Percentiles rank a stretch among this genome's conserved stretches.
phyloP scores from a whole-genome alignment of 1,140 invertebrate species.

The Anagrus nilaparvatae region DNA sequence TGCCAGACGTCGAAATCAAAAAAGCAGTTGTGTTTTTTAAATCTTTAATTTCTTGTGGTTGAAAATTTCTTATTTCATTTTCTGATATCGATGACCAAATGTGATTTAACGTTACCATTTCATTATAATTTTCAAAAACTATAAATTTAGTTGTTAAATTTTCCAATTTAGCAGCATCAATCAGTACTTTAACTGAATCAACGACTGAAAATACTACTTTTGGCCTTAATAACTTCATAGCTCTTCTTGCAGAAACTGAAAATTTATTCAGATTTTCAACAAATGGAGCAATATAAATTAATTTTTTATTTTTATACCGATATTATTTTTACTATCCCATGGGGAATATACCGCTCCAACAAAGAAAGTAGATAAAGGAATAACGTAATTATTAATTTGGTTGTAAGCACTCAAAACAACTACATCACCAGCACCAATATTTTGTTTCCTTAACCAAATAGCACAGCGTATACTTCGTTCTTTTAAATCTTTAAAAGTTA shows the following conservation, averaged over 20 bases:
- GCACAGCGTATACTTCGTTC: slow-evolving; percentile 2
- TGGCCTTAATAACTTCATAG: slow-evolving; percentile 2
- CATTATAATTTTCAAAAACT: background rate
- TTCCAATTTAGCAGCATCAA: background rate
- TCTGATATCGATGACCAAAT: background rate
- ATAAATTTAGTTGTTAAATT: slow-evolving; percentile 3
- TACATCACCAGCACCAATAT: background rate
- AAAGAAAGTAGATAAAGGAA: background rate
- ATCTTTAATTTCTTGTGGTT: background rate
- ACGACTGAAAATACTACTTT: slow-evolving; percentile 5
- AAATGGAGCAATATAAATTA: too few relatives aligned
- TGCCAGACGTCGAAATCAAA: slow-evolving; percentile 2
- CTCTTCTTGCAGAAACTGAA: too few relatives aligned
- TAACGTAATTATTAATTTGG: background rate
- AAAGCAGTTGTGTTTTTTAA: slow-evolving; percentile 1
- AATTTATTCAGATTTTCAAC: too few relatives aligned
- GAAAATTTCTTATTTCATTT: slow-evolving; percentile 1
- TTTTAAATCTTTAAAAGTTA: background rate
- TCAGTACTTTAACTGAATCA: background rate
- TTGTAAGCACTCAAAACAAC: slow-evolving; percentile 2
- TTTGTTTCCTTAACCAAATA: slow-evolving; percentile 1
- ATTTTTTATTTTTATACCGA: too few relatives aligned
- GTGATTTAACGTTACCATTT: background rate
- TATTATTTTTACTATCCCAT: background rate
- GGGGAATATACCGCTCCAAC: background rate